A percentile compares a stretch with the other conserved stretches of the same genome.
These are phyloP conservation scores for Drosophila subquinaria DNA, from an alignment of 2,888 invertebrate genomes.

Conservation along the genomic window DNA sequence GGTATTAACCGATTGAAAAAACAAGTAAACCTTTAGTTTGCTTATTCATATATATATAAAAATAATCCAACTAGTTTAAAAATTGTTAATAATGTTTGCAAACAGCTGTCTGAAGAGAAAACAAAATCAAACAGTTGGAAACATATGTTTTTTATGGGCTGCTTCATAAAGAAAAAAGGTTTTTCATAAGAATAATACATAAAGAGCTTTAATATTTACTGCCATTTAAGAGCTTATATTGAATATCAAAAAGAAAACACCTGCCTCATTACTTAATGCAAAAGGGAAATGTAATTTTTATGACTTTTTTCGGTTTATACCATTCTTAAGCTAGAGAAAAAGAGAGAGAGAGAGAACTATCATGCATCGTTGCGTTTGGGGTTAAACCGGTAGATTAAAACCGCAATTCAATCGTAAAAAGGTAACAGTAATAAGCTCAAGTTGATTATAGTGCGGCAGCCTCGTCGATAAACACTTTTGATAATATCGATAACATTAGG, in stretches of 20 bases:
- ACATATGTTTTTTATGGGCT: background rate
- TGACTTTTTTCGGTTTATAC: constrained; percentile 34
- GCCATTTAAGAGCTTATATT: constrained; percentile 1
- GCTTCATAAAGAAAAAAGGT: background rate
- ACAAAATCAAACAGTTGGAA: background rate
- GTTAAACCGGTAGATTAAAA: constrained; percentile 24
- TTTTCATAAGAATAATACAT: background rate
- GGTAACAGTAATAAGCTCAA: too few relatives aligned
- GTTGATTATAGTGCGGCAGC: too few relatives aligned
- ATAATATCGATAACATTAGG: too few relatives aligned
- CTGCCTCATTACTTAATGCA: constrained; percentile 25
- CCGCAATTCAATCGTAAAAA: constrained; percentile 48
- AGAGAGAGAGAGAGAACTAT: constrained; percentile 1
- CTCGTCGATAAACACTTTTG: too few relatives aligned
- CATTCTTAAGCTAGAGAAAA: background rate
- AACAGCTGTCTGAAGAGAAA: background rate
- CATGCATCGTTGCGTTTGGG: constrained; percentile 48
- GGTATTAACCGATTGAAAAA: too few relatives aligned
- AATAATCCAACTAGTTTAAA: background rate
- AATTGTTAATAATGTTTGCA: background rate
- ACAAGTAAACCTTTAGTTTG: too few relatives aligned
- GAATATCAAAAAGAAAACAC: constrained; percentile 20
- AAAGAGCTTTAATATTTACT: background rate
- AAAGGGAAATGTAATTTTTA: constrained; percentile 32
- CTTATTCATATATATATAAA: background rate